phyloP scores from a whole-genome alignment of 1,140 invertebrate genomes.

The Matsumurasca onukii region DNA sequence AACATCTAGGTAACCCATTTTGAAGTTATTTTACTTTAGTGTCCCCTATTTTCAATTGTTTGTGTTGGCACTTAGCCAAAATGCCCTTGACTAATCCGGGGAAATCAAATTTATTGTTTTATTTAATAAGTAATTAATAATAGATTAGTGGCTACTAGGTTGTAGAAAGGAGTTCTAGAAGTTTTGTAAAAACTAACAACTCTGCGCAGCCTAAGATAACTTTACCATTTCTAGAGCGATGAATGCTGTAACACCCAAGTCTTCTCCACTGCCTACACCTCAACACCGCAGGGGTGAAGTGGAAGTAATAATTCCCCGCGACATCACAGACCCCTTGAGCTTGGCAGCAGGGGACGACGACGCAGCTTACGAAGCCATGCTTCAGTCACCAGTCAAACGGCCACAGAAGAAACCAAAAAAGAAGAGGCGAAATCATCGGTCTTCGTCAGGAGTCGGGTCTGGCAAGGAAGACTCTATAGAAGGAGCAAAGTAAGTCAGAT shows the following conservation, averaged over 20 bases:
- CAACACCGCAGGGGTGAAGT: slow-evolving; percentile 77
- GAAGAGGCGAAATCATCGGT: slow-evolving; percentile 51
- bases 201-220: too few species aligned
- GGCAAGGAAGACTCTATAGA: slow-evolving; percentile 45
- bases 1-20: too few species aligned
- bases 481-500: slow-evolving; percentile 27
- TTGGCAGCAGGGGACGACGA: slow-evolving; percentile 74
- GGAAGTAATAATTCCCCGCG: slow-evolving; percentile 89
- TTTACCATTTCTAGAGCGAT: slow-evolving; percentile 57
- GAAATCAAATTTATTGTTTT: too few species aligned
- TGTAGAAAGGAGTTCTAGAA: too few species aligned
- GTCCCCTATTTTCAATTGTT: too few species aligned
- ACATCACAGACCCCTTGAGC: slow-evolving; percentile 89
- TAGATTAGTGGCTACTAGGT: too few species aligned
- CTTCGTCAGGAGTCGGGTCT: slow-evolving; percentile 52
- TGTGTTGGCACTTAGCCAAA: too few species aligned
- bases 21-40: too few species aligned
- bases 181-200: too few species aligned
- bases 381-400: slow-evolving; percentile 65
- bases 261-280: slow-evolving; percentile 85
- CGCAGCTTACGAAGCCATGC: slow-evolving; percentile 70
- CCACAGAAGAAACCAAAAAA: slow-evolving; percentile 56
- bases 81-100: too few species aligned
- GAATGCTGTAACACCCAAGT: slow-evolving; percentile 85
- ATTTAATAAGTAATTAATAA: too few species aligned